Evolutionary conservation across 2,797 vertebrate genomes (phyloP).

Genomic region (Acestrorhynchus altus): DNA sequence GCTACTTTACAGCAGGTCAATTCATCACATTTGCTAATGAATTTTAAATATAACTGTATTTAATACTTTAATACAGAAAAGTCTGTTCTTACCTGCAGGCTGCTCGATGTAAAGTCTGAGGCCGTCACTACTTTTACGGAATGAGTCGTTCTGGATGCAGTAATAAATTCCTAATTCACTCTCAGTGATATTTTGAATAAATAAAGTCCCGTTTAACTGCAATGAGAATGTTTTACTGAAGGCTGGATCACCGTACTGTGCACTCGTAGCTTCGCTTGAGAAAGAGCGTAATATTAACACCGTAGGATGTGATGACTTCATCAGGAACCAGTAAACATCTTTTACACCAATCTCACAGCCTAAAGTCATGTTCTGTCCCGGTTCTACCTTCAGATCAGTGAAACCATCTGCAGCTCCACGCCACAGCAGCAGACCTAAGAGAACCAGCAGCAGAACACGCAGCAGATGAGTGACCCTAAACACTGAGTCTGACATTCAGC

Average conservation of each 20-base stretch:
- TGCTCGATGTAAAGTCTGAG: constrained; percentile 25
- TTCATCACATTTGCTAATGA: too few species aligned
- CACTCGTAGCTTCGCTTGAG: too few species aligned
- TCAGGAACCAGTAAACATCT: not conserved
- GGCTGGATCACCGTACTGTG: too few species aligned
- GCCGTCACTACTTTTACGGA: constrained; percentile 1
- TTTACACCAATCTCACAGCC: not conserved
- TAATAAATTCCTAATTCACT: constrained; percentile 47
- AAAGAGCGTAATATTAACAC: not conserved
- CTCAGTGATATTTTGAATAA: constrained; percentile 34
- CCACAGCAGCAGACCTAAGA: not conserved
- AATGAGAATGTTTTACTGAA: constrained; percentile 18
- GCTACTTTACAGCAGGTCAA: too few species aligned
- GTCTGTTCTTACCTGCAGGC: constrained; percentile 1
- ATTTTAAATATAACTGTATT: too few species aligned
- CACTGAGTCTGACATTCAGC: not conserved
- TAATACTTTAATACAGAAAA: not conserved
- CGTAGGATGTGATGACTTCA: not conserved
- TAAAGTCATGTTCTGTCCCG: not conserved
- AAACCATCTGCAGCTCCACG: not conserved
- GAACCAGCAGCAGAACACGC: not conserved
- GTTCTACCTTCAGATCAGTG: not conserved
- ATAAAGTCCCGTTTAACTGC: constrained; percentile 26
- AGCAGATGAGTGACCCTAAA: not conserved
- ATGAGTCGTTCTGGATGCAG: constrained; percentile 13